These are phyloP conservation scores for Mythimna pallens DNA, from an alignment of 2,888 invertebrate genomes.

Conservation along the genomic window DNA sequence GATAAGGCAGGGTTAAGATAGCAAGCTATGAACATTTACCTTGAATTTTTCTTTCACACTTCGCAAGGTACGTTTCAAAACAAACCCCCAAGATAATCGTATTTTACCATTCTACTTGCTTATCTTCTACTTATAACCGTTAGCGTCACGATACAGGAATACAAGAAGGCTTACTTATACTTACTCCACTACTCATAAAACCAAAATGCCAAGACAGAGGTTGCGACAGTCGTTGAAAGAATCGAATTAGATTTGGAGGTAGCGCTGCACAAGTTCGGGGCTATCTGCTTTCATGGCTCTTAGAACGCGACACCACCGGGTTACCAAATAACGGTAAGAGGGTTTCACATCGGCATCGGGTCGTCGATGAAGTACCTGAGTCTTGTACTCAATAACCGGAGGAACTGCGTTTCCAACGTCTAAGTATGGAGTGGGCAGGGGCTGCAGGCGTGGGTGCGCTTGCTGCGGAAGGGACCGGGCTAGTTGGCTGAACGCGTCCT, in stretches of 20 bases:
- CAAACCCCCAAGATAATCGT: background rate
- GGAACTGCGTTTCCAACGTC: too few relatives aligned
- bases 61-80: background rate
- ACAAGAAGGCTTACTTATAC: background rate
- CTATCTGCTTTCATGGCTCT: background rate
- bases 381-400: too few relatives aligned
- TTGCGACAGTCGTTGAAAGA: background rate
- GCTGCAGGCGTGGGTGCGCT: too few relatives aligned
- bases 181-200: background rate
- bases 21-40: background rate
- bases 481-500: too few relatives aligned
- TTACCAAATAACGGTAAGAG: too few relatives aligned
- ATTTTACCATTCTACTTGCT: slow-evolving; percentile 3
- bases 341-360: too few relatives aligned
- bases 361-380: too few relatives aligned
- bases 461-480: too few relatives aligned
- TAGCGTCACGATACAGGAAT: background rate
- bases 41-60: background rate
- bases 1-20: background rate
- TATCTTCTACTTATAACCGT: background rate
- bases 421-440: too few relatives aligned
- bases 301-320: too few relatives aligned
- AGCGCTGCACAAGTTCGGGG: background rate
- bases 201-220: too few relatives aligned
- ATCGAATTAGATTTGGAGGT: background rate